These are phyloP conservation scores for Resseliella maxima DNA, from an alignment of 2,888 invertebrate genomes.

Conservation along the genomic window DNA sequence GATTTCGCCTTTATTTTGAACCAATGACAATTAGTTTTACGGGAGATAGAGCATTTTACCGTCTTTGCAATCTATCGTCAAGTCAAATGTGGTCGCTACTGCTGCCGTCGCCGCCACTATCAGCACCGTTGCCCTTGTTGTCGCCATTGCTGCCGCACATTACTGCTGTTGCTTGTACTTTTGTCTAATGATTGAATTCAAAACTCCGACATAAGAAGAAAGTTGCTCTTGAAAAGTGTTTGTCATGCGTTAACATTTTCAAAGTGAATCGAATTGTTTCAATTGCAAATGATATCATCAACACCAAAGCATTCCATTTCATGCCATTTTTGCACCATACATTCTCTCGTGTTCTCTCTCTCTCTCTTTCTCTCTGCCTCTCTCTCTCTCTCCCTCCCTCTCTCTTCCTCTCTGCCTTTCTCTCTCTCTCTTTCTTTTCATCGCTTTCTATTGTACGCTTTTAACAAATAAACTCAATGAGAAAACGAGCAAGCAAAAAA, in stretches of 20 bases:
- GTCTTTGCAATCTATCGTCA: conserved; percentile 16
- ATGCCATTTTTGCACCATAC: neutral
- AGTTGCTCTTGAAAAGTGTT: neutral
- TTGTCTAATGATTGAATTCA: neutral
- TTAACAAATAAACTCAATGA: neutral
- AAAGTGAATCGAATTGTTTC: conserved; percentile 34
- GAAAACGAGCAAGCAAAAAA: neutral
- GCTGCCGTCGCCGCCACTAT: neutral
- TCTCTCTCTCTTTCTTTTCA: neutral
- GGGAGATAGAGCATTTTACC: neutral
- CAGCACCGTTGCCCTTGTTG: neutral
- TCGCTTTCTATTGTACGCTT: too few relatives aligned
- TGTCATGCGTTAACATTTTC: conserved; percentile 38
- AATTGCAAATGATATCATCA: conserved; percentile 28
- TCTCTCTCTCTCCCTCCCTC: neutral
- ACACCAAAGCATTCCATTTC: neutral
- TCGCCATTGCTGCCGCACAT: neutral
- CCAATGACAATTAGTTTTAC: conserved; percentile 29
- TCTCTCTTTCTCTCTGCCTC: neutral
- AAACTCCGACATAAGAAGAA: neutral
- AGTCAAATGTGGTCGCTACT: neutral
- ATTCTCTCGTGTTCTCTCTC: neutral
- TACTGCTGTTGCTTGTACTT: neutral
- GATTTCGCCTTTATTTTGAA: conserved; percentile 28
- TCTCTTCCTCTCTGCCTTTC: neutral